phyloP scores from a whole-genome alignment of 2,113 vertebrate species.

The Pygoscelis adeliae region DNA sequence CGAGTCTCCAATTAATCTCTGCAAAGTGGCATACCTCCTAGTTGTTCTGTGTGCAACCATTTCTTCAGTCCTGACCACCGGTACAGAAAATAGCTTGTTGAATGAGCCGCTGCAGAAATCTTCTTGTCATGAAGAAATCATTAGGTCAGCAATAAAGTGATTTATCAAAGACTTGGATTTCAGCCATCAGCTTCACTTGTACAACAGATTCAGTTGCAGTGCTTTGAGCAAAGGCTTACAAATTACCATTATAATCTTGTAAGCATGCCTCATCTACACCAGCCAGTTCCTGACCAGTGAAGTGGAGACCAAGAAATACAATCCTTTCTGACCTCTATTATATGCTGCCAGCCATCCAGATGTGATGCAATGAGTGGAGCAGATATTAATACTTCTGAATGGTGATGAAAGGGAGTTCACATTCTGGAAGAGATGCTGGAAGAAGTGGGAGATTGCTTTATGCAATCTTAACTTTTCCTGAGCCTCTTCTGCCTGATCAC shows the following conservation, averaged over 20 bases:
- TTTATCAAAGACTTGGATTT: conserved; percentile 61
- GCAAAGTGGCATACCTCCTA: background rate
- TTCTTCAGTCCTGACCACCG: background rate
- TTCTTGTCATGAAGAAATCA: conserved; percentile 53
- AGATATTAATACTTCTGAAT: conserved; percentile 3
- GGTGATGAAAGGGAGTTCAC: background rate
- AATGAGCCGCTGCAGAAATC: conserved; percentile 47
- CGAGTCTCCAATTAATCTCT: conserved; percentile 29
- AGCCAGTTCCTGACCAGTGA: conserved; percentile 1
- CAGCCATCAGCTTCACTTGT: conserved; percentile 1
- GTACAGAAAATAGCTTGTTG: conserved; percentile 48
- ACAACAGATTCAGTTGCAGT: conserved; percentile 6
- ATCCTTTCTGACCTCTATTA: conserved; percentile 40
- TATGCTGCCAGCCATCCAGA: conserved; percentile 22
- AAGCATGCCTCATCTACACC: background rate
- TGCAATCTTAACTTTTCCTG: background rate
- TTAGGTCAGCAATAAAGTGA: conserved; percentile 62
- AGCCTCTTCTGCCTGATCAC: background rate
- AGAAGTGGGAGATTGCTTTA: background rate
- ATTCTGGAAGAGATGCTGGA: background rate
- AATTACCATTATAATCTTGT: conserved; percentile 30
- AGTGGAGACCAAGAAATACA: conserved; percentile 11
- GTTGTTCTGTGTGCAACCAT: background rate
- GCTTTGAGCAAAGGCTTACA: conserved; percentile 38
- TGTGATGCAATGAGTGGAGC: background rate